These are phyloP conservation scores for Chirona hameri DNA, from an alignment of 2,888 invertebrate species.

Conservation along the genomic window DNA sequence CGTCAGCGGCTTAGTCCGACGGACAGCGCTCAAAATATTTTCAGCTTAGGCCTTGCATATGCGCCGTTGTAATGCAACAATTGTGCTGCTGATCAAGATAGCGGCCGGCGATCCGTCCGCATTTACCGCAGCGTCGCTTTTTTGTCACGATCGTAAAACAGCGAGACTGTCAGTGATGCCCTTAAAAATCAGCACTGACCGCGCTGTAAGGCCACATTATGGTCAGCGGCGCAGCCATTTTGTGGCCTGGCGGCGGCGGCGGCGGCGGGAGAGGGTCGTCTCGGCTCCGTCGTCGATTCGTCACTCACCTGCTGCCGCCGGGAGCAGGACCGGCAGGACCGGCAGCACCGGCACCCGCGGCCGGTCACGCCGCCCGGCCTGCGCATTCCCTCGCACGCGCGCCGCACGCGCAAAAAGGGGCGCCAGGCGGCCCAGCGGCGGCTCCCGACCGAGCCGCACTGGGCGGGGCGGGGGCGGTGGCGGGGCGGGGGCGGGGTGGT, in stretches of 20 bases:
- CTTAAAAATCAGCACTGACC: not conserved
- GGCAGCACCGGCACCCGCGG: not conserved
- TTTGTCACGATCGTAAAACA: not conserved
- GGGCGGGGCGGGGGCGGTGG: not conserved
- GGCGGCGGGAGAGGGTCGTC: not conserved
- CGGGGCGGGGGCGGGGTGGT: not conserved
- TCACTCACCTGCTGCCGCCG: not conserved
- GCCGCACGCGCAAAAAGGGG: not conserved
- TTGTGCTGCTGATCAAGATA: not conserved
- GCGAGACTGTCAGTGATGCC: not conserved
- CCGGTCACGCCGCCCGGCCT: not conserved
- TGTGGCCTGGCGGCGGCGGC: not conserved
- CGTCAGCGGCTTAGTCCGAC: not conserved
- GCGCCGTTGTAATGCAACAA: constrained; percentile 1
- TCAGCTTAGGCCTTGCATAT: not conserved
- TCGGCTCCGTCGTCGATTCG: not conserved
- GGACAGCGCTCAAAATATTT: constrained; percentile 6
- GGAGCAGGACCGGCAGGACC: not conserved
- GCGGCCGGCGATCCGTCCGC: not conserved
- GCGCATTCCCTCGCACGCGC: constrained; percentile 22
- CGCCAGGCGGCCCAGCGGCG: not conserved
- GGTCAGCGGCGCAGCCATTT: not conserved
- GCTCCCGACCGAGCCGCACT: too few species aligned
- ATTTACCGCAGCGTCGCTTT: not conserved
- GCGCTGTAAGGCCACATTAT: not conserved